phyloP scores from a whole-genome alignment of 2,888 invertebrate genomes.

The Amphipoea oculea region DNA sequence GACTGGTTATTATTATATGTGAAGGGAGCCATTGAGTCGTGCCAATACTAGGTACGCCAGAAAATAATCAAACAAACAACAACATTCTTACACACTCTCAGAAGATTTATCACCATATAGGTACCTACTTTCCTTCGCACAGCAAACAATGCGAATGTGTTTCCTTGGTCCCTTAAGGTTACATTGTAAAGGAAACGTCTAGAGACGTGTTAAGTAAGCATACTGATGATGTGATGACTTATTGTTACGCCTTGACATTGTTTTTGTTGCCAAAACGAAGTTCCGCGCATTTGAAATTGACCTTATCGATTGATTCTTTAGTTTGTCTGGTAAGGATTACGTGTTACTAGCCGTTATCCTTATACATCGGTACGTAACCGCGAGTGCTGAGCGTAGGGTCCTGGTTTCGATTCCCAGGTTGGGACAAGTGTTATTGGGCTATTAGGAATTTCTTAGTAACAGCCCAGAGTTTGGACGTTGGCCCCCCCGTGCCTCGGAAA shows the following conservation, averaged over 20 bases:
- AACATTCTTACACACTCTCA: neutral
- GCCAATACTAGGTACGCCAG: neutral
- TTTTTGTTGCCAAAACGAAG: conserved; percentile 69
- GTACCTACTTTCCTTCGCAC: conserved; percentile 18
- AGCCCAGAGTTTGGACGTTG: too few relatives aligned
- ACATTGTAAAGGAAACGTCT: conserved; percentile 74
- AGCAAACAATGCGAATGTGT: conserved; percentile 40
- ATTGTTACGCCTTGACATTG: conserved; percentile 76
- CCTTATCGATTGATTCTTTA: conserved; percentile 53
- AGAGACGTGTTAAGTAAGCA: conserved; percentile 68
- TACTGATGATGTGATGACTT: conserved; percentile 69
- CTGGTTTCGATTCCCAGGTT: too few relatives aligned
- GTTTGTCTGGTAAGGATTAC: conserved; percentile 2
- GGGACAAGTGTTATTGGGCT: too few relatives aligned
- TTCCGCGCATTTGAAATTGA: conserved; percentile 68
- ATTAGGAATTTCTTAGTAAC: too few relatives aligned
- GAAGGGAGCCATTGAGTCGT: neutral
- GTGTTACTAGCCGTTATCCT: conserved; percentile 11
- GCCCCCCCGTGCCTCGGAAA: neutral
- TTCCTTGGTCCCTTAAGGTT: conserved; percentile 73
- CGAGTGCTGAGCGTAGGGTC: neutral
- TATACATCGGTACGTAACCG: neutral
- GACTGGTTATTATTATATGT: neutral
- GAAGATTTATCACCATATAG: conserved; percentile 19
- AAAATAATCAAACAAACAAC: conserved; percentile 1